Evolutionary conservation across 1,140 invertebrate genomes (phyloP), one percentile per base, ranked within the genome.

Genomic region (Pectinophora gossypiella): DNA sequence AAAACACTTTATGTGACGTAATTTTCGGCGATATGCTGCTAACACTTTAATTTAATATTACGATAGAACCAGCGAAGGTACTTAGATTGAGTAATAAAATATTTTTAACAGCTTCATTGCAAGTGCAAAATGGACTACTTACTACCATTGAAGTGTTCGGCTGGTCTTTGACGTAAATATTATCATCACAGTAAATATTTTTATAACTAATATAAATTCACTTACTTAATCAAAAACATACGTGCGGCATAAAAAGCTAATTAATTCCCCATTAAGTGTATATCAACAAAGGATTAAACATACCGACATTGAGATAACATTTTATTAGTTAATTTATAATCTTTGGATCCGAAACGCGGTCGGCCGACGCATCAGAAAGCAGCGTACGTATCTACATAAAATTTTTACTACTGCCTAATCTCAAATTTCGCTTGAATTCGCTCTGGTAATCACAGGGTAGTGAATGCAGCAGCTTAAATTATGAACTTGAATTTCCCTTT

Each of bases 341-440:
- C 60, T 58, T 49, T 52, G 46, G 23, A 47, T 51, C 50, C 48
- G 27, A 48, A 55, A 51, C 42, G 44, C 48, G 51, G 53, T 45
- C 49, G 52, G 50, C 51, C 2, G 19, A 20, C 42, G 42, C 12
- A 59, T 67, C 73, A 65, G 59, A 68, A 56, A 36, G 21, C 46
- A 20, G 43, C 54, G 48, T 44, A 64, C 64, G 60, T 75, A 63
- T n/a, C n/a, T 44, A 63, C 66, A 63, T 72, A 64, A 80, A 75
- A 62, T 10, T 74, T 80, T 77, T 77, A 77, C 60, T 74, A 61
- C 64, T 54, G 52, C 55, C 66, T 76, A 76, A 80, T 80, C 76
- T 76, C 16, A 68, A 76, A 66, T 77, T 79, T 80, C 47, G 76
- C 76, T 63, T 54, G 66, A 59, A 32, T 32, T 32, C 27, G 27